phyloP scores from a whole-genome alignment of 2,797 vertebrate genomes.

The Acipenser ruthenus region DNA sequence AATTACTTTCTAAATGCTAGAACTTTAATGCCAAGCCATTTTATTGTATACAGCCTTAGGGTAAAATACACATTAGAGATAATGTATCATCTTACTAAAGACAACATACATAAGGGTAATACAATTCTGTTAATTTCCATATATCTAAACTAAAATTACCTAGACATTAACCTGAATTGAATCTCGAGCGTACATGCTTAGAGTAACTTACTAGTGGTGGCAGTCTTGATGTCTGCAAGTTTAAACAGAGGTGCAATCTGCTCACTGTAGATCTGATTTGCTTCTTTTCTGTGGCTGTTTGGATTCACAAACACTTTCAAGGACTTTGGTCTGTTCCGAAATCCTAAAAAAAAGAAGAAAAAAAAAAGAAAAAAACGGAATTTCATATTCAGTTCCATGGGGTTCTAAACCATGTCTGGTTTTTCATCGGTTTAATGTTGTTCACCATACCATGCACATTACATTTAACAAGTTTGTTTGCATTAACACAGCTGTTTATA shows the following conservation, averaged over 20 bases:
- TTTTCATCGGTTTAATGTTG: background rate
- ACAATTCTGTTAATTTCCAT: slow-evolving; percentile 15
- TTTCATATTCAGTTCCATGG: background rate
- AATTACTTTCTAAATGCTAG: slow-evolving; percentile 2
- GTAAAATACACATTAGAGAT: slow-evolving; percentile 16
- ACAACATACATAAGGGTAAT: slow-evolving; percentile 17
- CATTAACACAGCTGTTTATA: background rate
- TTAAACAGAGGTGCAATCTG: slow-evolving; percentile 86
- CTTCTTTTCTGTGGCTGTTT: slow-evolving; percentile 82
- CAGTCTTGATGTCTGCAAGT: slow-evolving; percentile 77
- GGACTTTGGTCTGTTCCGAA: slow-evolving; percentile 67
- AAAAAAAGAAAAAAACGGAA: background rate
- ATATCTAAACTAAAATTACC: background rate
- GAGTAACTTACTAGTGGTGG: slow-evolving; percentile 66
- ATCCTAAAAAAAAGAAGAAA: slow-evolving; percentile 46
- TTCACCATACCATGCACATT: background rate
- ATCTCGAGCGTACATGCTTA: slow-evolving; percentile 21
- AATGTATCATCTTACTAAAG: slow-evolving; percentile 21
- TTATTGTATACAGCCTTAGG: slow-evolving; percentile 25
- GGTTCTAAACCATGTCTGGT: background rate
- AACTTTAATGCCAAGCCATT: slow-evolving; percentile 11
- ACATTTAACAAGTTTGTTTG: background rate
- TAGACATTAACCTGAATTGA: slow-evolving; percentile 8
- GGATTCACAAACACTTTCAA: slow-evolving; percentile 91
- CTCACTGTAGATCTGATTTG: slow-evolving; percentile 71